Evolutionary conservation across 2,888 invertebrate genomes (phyloP).

Genomic region (Drosophila paracracens): DNA sequence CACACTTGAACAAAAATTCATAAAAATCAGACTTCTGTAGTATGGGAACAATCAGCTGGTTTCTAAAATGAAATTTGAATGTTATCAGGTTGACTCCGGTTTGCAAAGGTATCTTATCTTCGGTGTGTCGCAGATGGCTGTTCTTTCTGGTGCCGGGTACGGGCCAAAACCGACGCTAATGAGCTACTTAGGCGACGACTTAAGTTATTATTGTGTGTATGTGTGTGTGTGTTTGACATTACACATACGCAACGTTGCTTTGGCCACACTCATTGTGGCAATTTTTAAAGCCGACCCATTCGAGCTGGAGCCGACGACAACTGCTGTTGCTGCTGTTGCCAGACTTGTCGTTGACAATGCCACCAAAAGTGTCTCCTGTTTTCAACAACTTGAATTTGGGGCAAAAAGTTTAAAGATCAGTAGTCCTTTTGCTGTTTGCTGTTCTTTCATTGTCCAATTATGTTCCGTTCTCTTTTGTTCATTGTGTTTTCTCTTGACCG

Average conservation of each 20-base stretch:
- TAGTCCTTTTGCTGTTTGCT: background rate
- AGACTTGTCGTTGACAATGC: constrained; percentile 17
- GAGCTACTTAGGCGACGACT: constrained; percentile 77
- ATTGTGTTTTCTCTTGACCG: constrained; percentile 28
- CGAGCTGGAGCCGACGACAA: constrained; percentile 30
- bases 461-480: constrained; percentile 15
- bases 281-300: constrained; percentile 3
- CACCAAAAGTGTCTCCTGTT: background rate
- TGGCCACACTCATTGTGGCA: constrained; percentile 21
- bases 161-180: constrained; percentile 67
- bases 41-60: background rate
- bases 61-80: background rate
- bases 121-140: background rate
- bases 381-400: background rate
- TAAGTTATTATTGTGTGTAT: constrained; percentile 67
- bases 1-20: background rate
- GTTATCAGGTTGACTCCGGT: background rate
- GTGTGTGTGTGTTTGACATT: constrained; percentile 50
- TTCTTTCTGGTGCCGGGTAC: constrained; percentile 36
- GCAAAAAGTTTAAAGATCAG: constrained; percentile 7
- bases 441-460: constrained; percentile 11
- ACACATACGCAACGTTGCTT: constrained; percentile 68
- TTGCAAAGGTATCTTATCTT: background rate
- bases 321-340: constrained; percentile 24
- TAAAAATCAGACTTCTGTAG: background rate